Evolutionary conservation across 1,140 invertebrate genomes (phyloP).

Genomic region (Maniola jurtina): DNA sequence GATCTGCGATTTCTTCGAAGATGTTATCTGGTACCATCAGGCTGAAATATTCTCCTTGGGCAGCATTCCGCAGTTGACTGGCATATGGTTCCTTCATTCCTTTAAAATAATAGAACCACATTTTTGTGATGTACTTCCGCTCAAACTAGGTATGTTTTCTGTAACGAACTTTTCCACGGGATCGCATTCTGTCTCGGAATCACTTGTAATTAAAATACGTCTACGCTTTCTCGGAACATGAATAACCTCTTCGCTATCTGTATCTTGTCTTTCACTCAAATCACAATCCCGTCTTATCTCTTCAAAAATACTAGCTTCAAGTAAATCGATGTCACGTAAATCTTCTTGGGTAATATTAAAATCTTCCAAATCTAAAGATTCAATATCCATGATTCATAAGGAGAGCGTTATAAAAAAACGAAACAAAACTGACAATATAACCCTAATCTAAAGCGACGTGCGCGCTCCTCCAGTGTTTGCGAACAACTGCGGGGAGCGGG

Average conservation of each 20-base stretch:
- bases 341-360: no score
- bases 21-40: conserved; percentile 48
- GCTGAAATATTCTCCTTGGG: conserved; percentile 40
- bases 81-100: conserved; percentile 45
- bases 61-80: conserved; percentile 44
- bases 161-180: conserved; percentile 45
- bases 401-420: conserved; percentile 39
- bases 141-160: conserved; percentile 47
- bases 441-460: no score
- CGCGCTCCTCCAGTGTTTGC: conserved; percentile 29
- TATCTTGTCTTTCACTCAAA: conserved; percentile 28
- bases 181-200: conserved; percentile 38
- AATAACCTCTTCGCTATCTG: conserved; percentile 40
- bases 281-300: no score
- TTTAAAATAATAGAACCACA: conserved; percentile 44
- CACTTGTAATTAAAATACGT: conserved; percentile 46
- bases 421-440: conserved; percentile 45
- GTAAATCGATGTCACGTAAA: no score
- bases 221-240: conserved; percentile 47
- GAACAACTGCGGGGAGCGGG: conserved; percentile 42
- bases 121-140: conserved; percentile 42
- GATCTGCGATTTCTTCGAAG: conserved; percentile 48
- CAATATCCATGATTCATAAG: no score
- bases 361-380: no score
- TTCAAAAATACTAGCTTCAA: no score